These are phyloP conservation scores for Aphelenchoides bicaudatus DNA, from an alignment of 2,888 invertebrate species.

Conservation along the genomic window DNA sequence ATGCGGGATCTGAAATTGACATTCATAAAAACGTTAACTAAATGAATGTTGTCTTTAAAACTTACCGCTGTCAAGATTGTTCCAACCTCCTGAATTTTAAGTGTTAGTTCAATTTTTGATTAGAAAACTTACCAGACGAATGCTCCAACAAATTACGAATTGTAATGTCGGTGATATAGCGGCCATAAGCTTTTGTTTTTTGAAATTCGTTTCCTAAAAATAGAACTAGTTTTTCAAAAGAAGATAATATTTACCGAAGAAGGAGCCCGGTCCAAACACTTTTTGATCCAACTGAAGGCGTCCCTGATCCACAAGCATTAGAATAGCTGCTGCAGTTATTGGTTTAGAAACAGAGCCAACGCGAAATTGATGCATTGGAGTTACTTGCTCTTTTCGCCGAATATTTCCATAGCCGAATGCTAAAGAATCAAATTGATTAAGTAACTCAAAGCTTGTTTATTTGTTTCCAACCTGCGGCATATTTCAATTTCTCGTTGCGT, in stretches of 20 bases:
- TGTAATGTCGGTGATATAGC: slow-evolving; percentile 53
- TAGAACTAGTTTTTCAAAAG: not conserved
- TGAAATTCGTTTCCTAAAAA: slow-evolving; percentile 44
- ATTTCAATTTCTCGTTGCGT: slow-evolving; percentile 56
- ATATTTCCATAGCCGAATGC: slow-evolving; percentile 57
- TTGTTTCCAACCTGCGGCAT: slow-evolving; percentile 50
- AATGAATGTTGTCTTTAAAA: too few species aligned
- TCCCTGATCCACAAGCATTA: slow-evolving; percentile 53
- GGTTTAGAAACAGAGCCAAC: slow-evolving; percentile 59
- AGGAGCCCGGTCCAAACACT: slow-evolving; percentile 46
- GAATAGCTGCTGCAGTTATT: slow-evolving; percentile 55
- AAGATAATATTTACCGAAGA: slow-evolving; percentile 37
- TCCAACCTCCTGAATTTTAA: slow-evolving; percentile 51
- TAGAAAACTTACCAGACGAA: slow-evolving; percentile 43
- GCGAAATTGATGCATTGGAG: slow-evolving; percentile 56
- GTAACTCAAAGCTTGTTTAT: not conserved
- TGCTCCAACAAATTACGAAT: slow-evolving; percentile 56
- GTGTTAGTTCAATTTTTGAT: slow-evolving; percentile 11
- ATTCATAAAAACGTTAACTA: too few species aligned
- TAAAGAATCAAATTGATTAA: slow-evolving; percentile 32
- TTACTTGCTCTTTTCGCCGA: slow-evolving; percentile 46
- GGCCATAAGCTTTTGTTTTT: slow-evolving; percentile 44
- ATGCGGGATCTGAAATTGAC: slow-evolving; percentile 53
- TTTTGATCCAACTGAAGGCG: slow-evolving; percentile 47
- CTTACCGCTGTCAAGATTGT: slow-evolving; percentile 46